Evolutionary conservation across 2,797 vertebrate species (phyloP), one percentile per base, ranked within the genome.

Genomic region (Megalops cyprinoides): DNA sequence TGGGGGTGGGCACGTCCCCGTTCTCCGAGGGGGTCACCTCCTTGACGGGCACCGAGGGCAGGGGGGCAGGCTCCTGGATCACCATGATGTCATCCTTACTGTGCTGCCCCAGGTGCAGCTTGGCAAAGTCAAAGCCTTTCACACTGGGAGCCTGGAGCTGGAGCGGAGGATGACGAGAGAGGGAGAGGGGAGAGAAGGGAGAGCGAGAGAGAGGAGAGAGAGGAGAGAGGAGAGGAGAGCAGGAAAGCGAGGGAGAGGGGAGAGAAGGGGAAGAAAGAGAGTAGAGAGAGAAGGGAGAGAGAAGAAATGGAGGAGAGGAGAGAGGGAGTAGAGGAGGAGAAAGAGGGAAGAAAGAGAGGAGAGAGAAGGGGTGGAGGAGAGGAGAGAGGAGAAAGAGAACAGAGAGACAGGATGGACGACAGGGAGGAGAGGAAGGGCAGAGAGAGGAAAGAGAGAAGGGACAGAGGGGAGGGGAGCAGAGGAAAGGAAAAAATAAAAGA

Each of bases 81-180:
- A 99, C 97, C 92, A 98, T 91, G 82, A 98, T 95, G 90, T 98
- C 96, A 4, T 98, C 98, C 84, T 99, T 99, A 84, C 95, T 97
- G 91, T 98, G 97, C 88, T 99, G 98, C 1, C 98, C 98, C 62
- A 99, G 94, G 89, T 99, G 98, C 69, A 99, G 97, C 89, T 99
- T 99, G 20, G 97, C 97, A 81, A 99, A 99, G 90, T 99, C 98
- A 77, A 99, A 99, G 76, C 97, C 97, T 91, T 98, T 99, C 71
- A 98, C 97, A 0, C 95, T 98, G 51, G 98, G 97, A 51, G 96
- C 96, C 93, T 99, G 98, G 81, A 99, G 94, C 98, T 99, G n/a
- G n/a, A n/a, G 86, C 53, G 76, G 77, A 81, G 44, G 82, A 74
- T 83, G 8, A 51, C 74, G 74, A 71, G 71, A 25, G 75, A 31